These are phyloP conservation scores for Cheilosia grossa DNA, from an alignment of 2,888 invertebrate genomes.

Conservation along the genomic window DNA sequence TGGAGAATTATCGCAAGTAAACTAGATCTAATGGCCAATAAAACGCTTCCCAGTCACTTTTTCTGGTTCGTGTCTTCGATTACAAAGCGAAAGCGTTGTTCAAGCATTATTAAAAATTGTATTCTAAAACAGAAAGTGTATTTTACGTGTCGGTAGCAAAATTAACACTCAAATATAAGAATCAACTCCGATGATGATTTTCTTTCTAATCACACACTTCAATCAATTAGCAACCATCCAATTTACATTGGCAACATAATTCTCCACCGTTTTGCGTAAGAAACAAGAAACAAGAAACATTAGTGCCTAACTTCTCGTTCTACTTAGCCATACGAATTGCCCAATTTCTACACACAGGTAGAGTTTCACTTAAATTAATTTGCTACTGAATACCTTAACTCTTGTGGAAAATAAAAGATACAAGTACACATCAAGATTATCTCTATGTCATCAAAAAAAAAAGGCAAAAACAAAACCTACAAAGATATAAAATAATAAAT, in stretches of 20 bases:
- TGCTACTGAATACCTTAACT: conserved; percentile 49
- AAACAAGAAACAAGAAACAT: conserved; percentile 35
- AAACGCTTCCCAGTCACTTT: too few relatives aligned
- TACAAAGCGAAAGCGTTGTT: too few relatives aligned
- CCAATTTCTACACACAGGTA: conserved; percentile 53
- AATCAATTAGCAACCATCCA: neutral
- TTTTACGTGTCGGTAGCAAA: too few relatives aligned
- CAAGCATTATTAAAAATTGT: too few relatives aligned
- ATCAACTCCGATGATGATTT: too few relatives aligned
- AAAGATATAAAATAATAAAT: conserved; percentile 30
- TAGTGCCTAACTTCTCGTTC: conserved; percentile 52
- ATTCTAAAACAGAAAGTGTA: too few relatives aligned
- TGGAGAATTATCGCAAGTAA: too few relatives aligned
- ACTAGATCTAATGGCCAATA: too few relatives aligned
- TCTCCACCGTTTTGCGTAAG: conserved; percentile 36
- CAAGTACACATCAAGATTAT: conserved; percentile 1
- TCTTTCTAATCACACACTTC: too few relatives aligned
- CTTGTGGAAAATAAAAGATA: conserved; percentile 27
- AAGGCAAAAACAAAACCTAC: conserved; percentile 1
- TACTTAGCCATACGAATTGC: conserved; percentile 57
- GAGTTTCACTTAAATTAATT: conserved; percentile 64
- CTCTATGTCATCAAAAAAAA: conserved; percentile 17
- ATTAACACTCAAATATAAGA: too few relatives aligned
- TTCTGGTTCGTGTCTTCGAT: too few relatives aligned
- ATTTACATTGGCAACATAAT: neutral